These are phyloP conservation scores for Gymnogyps californianus DNA, from an alignment of 2,113 vertebrate species.

Conservation along the genomic window DNA sequence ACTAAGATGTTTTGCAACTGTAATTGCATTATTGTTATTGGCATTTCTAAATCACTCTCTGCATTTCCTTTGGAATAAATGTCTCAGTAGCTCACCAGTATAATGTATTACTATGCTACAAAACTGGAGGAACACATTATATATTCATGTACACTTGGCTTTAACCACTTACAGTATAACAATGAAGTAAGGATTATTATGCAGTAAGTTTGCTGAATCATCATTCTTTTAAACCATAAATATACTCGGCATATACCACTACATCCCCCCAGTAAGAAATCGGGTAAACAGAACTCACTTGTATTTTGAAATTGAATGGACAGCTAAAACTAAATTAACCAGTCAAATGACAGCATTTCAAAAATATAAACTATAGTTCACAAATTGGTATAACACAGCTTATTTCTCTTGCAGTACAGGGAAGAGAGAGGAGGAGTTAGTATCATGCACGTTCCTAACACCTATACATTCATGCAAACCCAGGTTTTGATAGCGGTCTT, in stretches of 20 bases:
- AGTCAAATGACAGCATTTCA: constrained; percentile 13
- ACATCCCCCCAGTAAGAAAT: not conserved
- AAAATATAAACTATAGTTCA: not conserved
- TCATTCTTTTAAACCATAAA: constrained; percentile 48
- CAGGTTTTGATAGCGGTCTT: not conserved
- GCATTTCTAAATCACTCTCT: constrained; percentile 68
- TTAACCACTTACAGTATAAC: constrained; percentile 50
- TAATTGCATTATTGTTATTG: constrained; percentile 67
- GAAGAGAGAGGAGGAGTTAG: not conserved
- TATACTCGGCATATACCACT: constrained; percentile 15
- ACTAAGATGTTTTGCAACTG: constrained; percentile 56
- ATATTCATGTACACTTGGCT: constrained; percentile 53
- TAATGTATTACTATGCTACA: constrained; percentile 58
- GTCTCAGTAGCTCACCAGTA: constrained; percentile 41
- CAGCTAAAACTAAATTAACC: constrained; percentile 10
- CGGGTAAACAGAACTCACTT: not conserved
- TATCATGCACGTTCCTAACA: not conserved
- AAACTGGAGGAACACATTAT: constrained; percentile 59
- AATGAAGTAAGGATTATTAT: constrained; percentile 54
- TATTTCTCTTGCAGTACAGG: not conserved
- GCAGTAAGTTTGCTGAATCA: constrained; percentile 43
- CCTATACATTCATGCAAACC: not conserved
- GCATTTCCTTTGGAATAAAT: constrained; percentile 66
- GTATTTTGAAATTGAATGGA: constrained; percentile 28
- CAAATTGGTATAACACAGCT: not conserved